Evolutionary conservation across 1,140 invertebrate genomes (phyloP), one percentile per base, ranked within the genome.

Genomic region (Papilio polyxenes): DNA sequence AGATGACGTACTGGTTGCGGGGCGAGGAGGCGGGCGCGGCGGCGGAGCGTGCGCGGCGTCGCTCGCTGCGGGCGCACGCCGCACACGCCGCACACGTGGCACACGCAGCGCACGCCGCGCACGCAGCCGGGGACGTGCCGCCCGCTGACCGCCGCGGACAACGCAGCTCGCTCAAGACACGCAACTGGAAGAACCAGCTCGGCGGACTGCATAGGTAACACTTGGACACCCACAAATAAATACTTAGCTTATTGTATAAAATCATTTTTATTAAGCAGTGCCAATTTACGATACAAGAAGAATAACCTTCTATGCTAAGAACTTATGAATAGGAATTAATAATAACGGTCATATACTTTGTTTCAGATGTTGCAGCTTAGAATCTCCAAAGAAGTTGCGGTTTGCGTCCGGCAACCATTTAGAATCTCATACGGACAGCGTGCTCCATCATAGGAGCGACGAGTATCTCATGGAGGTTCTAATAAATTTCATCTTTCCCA

Each of bases 1-100:
- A 97, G 86, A 89, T 96, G 72, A 99, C 98, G 1, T 99, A 97
- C 92, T 99, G 98, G 98, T 89, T 99, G 44, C 91, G 96, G 11
- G 97, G 97, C 0, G 98, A 98, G 89, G 97, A 98, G 79, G 89
- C 95, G 15, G 89, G 93, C 11, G 94, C 95, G 9, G 94, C 95
- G 1, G 92, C 94, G 2, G 89, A 92, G 4, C 95, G 96, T 0
- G 95, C 90, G 44, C 93, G 95, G 15, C 95, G 96, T 37, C 90
- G 96, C 11, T 92, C 95, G 9, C 94, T 93, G 86, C 95, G 8
- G 83, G 95, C 77, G 89, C 95, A 89, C n/a, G 89, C 87, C 10
- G 89, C 94, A 13, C 82, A 53, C 5, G 51, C 5, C 51, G 51
- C 51, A 17, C 51, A 83, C 37, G 56, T 80, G 8, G 13, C 81